These are phyloP conservation scores for Lumbricus terrestris DNA, from an alignment of 2,888 invertebrate species.

Conservation along the genomic window DNA sequence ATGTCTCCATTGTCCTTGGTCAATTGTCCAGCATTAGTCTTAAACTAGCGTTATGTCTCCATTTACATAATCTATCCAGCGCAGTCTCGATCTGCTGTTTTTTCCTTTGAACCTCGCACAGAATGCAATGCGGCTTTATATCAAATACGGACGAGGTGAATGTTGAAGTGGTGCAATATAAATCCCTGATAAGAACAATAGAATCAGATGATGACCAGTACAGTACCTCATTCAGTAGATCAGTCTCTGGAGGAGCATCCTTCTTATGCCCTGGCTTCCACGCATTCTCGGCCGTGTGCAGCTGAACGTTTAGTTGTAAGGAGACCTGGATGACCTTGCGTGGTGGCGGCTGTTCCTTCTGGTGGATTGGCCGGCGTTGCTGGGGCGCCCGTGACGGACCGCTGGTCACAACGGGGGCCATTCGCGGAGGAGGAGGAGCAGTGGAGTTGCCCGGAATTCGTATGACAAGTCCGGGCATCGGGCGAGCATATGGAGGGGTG, in stretches of 20 bases:
- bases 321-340: constrained; percentile 49
- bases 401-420: background rate
- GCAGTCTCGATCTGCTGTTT: too few relatives aligned
- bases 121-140: too few relatives aligned
- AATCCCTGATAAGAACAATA: background rate
- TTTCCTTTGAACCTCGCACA: too few relatives aligned
- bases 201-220: background rate
- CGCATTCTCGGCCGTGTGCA: constrained; percentile 83
- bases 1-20: too few relatives aligned
- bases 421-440: background rate
- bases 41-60: too few relatives aligned
- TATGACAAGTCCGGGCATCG: background rate
- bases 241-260: background rate
- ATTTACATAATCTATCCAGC: too few relatives aligned
- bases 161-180: too few relatives aligned
- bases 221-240: background rate
- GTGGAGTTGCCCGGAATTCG: background rate
- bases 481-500: background rate
- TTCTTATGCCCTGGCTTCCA: constrained; percentile 75
- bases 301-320: constrained; percentile 72
- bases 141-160: too few relatives aligned
- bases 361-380: background rate
- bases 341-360: background rate
- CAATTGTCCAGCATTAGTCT: too few relatives aligned
- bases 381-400: background rate